A percentile compares a stretch with the other conserved stretches of the same genome.
phyloP scores from a whole-genome alignment of 2,888 invertebrate species.

The Parnassius smintheus region DNA sequence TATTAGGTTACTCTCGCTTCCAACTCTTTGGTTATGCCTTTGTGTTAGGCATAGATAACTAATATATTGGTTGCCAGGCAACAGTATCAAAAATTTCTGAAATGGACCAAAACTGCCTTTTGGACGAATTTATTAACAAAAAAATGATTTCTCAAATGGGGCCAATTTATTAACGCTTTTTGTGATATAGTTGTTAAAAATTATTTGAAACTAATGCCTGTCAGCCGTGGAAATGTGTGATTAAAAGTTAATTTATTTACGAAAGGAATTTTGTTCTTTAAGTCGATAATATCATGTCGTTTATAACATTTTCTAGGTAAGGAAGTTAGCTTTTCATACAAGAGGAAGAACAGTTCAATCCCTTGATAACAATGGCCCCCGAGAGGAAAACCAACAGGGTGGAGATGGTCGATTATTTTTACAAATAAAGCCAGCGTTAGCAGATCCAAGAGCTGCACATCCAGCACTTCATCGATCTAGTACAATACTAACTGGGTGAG shows the following conservation, averaged over 20 bases:
- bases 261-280: neutral
- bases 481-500: constrained; percentile 71
- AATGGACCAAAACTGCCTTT: constrained; percentile 69
- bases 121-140: constrained; percentile 64
- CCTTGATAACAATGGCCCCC: constrained; percentile 59
- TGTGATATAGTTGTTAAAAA: constrained; percentile 40
- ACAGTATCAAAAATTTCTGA: constrained; percentile 48
- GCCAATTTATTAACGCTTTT: constrained; percentile 48
- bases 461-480: constrained; percentile 68
- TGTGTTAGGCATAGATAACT: too few relatives aligned
- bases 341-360: constrained; percentile 76
- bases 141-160: constrained; percentile 49
- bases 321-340: constrained; percentile 70
- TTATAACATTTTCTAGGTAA: constrained; percentile 48
- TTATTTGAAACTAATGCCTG: constrained; percentile 62
- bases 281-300: constrained; percentile 8
- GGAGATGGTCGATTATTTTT: constrained; percentile 69
- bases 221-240: constrained; percentile 74
- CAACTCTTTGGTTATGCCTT: too few relatives aligned
- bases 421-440: constrained; percentile 72
- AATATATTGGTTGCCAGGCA: constrained; percentile 50
- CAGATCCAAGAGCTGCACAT: constrained; percentile 55
- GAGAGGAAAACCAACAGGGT: constrained; percentile 51
- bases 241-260: constrained; percentile 9
- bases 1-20: too few relatives aligned